Evolutionary conservation across 2,888 invertebrate genomes (phyloP), one percentile per base, ranked within the genome.

Genomic region (Linnaemya vulpina): DNA sequence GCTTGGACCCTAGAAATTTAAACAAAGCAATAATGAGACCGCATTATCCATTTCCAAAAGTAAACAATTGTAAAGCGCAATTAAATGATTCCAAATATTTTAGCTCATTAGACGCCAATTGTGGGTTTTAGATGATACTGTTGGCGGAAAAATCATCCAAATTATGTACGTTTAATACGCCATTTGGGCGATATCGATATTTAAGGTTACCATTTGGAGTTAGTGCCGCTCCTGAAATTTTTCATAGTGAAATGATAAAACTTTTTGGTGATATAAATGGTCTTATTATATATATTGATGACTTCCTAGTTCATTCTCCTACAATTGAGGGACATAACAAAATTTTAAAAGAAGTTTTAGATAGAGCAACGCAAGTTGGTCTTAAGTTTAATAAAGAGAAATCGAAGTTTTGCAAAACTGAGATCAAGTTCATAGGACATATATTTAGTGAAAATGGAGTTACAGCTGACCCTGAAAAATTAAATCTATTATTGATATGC

Each of bases 361-460:
- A 43, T 8, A 63, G 62, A 63, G 22, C 13, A 20, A 22, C 8
- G 7, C 5, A 2, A 1, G 62, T 63, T 13, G 62, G 40, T 10
- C 3, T 60, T 4, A 55, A 55, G 13, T 55, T 55, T 25, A 55
- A 55, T 11, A 55, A 25, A 25, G 4, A n/a, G 8, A 60, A 60
- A 10, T 60, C 35, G 3, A 60, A n/a, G 9, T n/a, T 60, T 30
- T 60, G 8, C 8, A 25, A 60, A 60, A 60, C 7, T 5, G 1
- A 60, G 8, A 35, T 35, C 3, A 60, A 60, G 9, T 35, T 35
- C 15, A 35, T 60, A 35, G 58, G 58, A 8, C 35, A 53, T 53
- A 22, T 79, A 22, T 79, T 84, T 38, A 43, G 51, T 40, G 49
- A 73, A 53, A 25, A 73, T 58, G 83, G 77, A 22, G 77, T 83